phyloP scores from a whole-genome alignment of 35 echinoderm and acorn worm genomes.

The Patiria miniata region DNA sequence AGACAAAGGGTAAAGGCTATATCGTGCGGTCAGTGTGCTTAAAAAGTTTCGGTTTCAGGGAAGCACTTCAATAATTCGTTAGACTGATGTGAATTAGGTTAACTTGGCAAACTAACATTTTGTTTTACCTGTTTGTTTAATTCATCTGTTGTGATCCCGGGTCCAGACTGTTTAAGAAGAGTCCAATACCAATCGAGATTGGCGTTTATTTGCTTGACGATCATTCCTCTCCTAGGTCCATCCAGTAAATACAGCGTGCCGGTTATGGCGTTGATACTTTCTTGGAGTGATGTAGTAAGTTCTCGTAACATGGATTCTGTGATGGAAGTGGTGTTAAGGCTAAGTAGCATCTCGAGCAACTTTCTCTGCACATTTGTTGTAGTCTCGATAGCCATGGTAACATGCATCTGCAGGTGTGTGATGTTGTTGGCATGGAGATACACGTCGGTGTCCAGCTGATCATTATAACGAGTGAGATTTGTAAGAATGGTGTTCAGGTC shows the following conservation, averaged over 20 bases:
- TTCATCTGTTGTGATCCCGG: not conserved
- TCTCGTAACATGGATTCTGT: slow-evolving; percentile 5
- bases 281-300: not conserved
- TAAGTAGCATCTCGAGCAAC: not conserved
- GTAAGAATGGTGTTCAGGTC: slow-evolving; percentile 40
- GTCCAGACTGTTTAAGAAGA: not conserved
- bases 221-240: not conserved
- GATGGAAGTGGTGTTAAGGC: not conserved
- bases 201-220: not conserved
- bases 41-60: too few species aligned
- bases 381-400: not conserved
- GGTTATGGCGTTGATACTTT: slow-evolving; percentile 20
- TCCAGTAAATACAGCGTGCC: slow-evolving; percentile 34
- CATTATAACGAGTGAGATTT: not conserved
- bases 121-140: not conserved
- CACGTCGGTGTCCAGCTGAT: not conserved
- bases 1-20: too few species aligned
- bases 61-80: too few species aligned
- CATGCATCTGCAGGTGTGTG: slow-evolving; percentile 18
- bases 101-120: too few species aligned
- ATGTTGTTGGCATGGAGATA: not conserved
- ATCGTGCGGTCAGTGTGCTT: too few species aligned
- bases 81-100: too few species aligned
- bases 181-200: not conserved
- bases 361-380: slow-evolving; percentile 1